phyloP scores from a whole-genome alignment of 1,140 invertebrate genomes.

The Eriocheir sinensis region DNA sequence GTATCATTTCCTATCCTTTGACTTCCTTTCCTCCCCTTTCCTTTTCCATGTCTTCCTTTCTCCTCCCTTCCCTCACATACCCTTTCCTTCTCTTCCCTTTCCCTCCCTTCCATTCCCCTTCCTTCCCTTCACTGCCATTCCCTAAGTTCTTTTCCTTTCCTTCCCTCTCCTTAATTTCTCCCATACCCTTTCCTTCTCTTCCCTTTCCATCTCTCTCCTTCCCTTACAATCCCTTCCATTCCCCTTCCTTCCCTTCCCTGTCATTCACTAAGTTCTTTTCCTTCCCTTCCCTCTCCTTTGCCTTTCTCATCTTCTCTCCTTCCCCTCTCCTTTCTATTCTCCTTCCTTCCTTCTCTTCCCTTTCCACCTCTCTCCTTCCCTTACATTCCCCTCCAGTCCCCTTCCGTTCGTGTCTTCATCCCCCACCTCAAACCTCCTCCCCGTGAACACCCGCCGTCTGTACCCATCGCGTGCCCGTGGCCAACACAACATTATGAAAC shows the following conservation, averaged over 20 bases:
- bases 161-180: not conserved
- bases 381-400: not conserved
- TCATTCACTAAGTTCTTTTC: too few relatives aligned
- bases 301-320: not conserved
- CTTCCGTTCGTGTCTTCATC: not conserved
- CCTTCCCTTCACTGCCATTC: not conserved
- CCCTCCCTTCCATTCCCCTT: not conserved
- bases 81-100: not conserved
- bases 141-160: not conserved
- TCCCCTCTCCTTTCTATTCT: not conserved
- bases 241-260: not conserved
- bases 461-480: too few relatives aligned
- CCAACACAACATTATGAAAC: too few relatives aligned
- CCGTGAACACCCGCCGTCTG: not conserved
- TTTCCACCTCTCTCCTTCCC: not conserved
- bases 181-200: not conserved
- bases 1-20: too few relatives aligned
- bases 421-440: not conserved
- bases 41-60: not conserved
- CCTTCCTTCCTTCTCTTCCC: not conserved
- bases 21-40: not conserved
- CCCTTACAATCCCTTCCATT: not conserved
- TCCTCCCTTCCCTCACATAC: too few relatives aligned
- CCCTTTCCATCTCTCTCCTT: not conserved
- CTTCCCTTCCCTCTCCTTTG: not conserved